Base-by-base conservation (phyloP, 2,888 invertebrate species). In the Dyspetes luteomarginatus region DNA sequence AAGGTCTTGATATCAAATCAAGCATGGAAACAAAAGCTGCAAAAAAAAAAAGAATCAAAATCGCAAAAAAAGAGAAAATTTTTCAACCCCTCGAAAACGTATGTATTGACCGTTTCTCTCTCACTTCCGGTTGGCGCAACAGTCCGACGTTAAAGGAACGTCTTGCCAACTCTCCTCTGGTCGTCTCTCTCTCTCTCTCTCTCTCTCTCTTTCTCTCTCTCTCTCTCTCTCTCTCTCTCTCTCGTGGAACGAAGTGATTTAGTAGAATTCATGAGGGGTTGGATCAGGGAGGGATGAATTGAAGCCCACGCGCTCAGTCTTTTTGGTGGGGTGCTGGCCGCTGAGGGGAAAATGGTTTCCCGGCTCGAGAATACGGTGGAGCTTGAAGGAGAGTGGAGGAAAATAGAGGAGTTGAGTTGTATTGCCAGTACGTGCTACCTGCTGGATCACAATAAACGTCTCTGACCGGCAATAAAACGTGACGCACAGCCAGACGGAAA, bases 391-490 rank as follows among this genome's bases (percentile, higher is more conserved):
- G 4, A 45, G 19, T 22, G 12, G 48, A 36, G 60, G 17, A n/a
- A 28, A 7, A 15, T 30, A 1, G 45, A 28, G 7, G 43, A n/a
- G 45, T 7, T 12, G 12, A 52, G 43, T 80, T 56, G 56, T 81
- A 81, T 81, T 30, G 72, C 72, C 12, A 30, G 56, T 73, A 81
- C 80, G 80, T 81, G 80, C 76, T 73, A 68, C 80, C 72, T 64
- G 80, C 74, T 76, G 82, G 79, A 82, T 82, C 79, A 79, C 82
- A 72, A 82, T 82, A 75, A 82, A 82, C 72, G 78, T 82, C 82
- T 68, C 76, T 68, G 76, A 76, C 80, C 68, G 62, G 76, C 72
- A 64, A 76, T 79, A 78, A 78, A 78, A 64, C 68, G 71, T 68
- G 75, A 72, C 48, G 50, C 60, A 71, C 75, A 52, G 72, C 68